Conservation (phyloP, 2,888 invertebrate species). For the Julus scandinavius region DNA sequence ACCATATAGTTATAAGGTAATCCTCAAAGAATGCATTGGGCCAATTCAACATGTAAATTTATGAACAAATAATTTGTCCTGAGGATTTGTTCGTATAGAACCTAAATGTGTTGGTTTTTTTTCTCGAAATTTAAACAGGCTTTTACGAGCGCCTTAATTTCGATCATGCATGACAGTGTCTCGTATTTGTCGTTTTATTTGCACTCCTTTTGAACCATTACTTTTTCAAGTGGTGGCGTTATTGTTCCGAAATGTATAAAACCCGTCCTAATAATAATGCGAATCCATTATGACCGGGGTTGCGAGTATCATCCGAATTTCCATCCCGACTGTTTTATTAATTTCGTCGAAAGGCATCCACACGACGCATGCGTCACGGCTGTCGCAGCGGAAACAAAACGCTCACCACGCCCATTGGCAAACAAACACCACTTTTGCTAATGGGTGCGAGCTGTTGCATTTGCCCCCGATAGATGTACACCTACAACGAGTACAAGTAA, state of each 20-base stretch:
- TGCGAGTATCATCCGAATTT: background rate
- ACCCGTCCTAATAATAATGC: slow-evolving; percentile 21
- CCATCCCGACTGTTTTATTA: slow-evolving; percentile 19
- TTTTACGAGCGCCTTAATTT: background rate
- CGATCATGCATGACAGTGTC: background rate
- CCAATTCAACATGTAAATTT: no score
- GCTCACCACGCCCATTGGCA: slow-evolving; percentile 15
- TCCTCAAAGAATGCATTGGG: no score
- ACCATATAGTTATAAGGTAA: no score
- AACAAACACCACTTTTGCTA: slow-evolving; percentile 39
- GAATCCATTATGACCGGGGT: slow-evolving; percentile 15
- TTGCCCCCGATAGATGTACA: background rate
- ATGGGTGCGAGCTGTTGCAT: slow-evolving; percentile 39
- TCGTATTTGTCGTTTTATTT: slow-evolving; percentile 16
- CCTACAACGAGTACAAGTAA: background rate
- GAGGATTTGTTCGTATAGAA: no score
- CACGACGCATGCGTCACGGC: background rate
- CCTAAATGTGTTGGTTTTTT: background rate
- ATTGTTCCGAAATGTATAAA: slow-evolving; percentile 34
- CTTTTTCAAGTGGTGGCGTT: slow-evolving; percentile 16
- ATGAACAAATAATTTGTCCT: no score
- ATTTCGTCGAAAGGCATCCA: background rate
- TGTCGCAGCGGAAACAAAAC: background rate
- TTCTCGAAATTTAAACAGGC: background rate
- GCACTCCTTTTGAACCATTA: slow-evolving; percentile 7